Base-by-base conservation (phyloP, 2,113 vertebrate species). In the Lichenostomus cassidix region DNA sequence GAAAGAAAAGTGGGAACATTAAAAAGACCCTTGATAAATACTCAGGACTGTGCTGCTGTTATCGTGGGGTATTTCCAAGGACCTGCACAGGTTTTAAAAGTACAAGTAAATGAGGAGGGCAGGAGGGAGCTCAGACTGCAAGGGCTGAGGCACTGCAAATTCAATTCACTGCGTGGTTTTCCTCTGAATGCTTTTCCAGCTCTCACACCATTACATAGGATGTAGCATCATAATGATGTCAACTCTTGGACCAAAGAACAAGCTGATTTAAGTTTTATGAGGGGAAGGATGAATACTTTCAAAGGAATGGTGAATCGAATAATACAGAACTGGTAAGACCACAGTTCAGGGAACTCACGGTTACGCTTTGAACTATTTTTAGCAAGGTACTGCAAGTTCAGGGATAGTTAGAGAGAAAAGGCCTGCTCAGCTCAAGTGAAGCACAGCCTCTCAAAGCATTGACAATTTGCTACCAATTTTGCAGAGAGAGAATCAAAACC, bases 181-280 rank as follows among this genome's bases (percentile, higher is more conserved):
- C 74, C 89, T 86, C 44, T 85, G 92, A 97, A 87, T 39, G 74
- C 69, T 96, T 97, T 97, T 93, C 96, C 97, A 97, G 94, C 74
- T 83, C 89, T 96, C 92, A 90, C 92, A 95, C 87, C 90, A 88
- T 95, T 96, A 94, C 95, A 94, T 94, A 96, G 95, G 97, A 97
- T 96, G 92, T 95, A 97, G 94, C 92, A 96, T 97, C 95, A 96
- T 95, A 94, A 96, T 97, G 95, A 97, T 97, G 97, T 97, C 97
- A 97, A 65, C 80, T 93, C 92, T 95, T 97, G 97, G 96, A 95
- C 37, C 81, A 86, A 79, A 77, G 91, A 96, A 82, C 60, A 80
- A 90, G 77, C 65, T 94, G 94, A 71, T 96, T 96, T 96, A 74
- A 90, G 69, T 95, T 97, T 96, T 97, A 97, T 2, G 65, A 97